These are phyloP conservation scores for Dasyprocta punctata DNA, from an alignment of 2,113 vertebrate species.

Conservation along the genomic window DNA sequence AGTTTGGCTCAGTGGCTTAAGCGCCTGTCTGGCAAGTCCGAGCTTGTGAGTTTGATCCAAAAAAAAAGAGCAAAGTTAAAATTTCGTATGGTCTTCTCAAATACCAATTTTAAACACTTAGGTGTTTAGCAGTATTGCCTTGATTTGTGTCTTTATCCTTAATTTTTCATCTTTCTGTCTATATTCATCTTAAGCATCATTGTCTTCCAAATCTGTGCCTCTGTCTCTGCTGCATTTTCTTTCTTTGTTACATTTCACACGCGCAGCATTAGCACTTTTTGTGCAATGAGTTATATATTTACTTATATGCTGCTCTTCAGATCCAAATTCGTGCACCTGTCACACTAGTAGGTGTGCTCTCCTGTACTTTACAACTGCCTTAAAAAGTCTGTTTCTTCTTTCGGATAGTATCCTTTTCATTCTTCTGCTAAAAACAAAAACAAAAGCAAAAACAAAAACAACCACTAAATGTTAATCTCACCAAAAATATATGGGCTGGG, in stretches of 20 bases:
- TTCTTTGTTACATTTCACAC: neutral
- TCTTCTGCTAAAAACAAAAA: neutral
- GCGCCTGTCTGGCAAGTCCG: no score
- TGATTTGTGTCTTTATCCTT: neutral
- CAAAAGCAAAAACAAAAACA: neutral
- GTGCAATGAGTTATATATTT: neutral
- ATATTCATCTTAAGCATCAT: neutral
- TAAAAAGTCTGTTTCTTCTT: neutral
- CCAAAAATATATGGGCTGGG: neutral
- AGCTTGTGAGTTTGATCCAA: no score
- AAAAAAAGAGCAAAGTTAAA: neutral
- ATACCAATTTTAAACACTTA: neutral
- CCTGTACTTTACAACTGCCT: neutral
- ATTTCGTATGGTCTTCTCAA: neutral
- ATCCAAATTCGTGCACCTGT: neutral
- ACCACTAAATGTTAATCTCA: neutral
- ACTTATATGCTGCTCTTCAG: neutral
- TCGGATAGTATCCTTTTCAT: neutral
- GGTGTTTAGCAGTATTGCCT: neutral
- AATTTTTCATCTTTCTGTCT: neutral
- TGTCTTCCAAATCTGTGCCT: neutral
- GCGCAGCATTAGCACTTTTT: neutral
- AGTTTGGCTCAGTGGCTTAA: no score
- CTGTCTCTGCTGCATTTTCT: neutral
- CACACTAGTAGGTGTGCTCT: accelerated